Conservation (phyloP, 2,888 invertebrate species). For the Encarsia formosa region DNA sequence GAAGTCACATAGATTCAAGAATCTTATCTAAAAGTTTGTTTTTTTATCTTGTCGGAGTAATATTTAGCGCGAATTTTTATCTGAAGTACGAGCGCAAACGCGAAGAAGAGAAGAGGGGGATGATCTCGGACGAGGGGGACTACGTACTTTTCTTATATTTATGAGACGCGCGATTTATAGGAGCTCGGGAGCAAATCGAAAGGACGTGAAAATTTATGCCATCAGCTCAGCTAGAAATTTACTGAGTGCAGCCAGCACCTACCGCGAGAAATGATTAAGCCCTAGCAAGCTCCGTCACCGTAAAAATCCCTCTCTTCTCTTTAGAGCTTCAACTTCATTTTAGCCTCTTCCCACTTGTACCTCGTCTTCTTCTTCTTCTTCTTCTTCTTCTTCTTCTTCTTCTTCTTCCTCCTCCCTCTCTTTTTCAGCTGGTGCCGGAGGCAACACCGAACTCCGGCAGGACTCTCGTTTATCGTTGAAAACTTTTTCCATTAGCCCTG, state of each 20-base stretch:
- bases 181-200: constrained; percentile 28
- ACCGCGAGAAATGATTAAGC: background rate
- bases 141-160: constrained; percentile 35
- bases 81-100: background rate
- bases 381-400: background rate
- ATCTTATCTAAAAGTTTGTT: no score
- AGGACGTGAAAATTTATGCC: constrained; percentile 35
- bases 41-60: no score
- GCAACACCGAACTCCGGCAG: constrained; percentile 5
- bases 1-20: no score
- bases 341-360: background rate
- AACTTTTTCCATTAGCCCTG: constrained; percentile 27
- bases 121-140: constrained; percentile 1
- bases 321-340: background rate
- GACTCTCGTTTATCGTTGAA: constrained; percentile 11
- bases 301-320: constrained; percentile 3
- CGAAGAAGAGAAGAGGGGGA: background rate
- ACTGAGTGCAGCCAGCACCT: background rate
- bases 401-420: background rate
- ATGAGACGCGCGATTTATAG: constrained; percentile 39
- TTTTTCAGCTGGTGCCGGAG: no score
- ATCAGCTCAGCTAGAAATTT: constrained; percentile 24
- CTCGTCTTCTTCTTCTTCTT: background rate
- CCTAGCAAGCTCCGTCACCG: background rate
- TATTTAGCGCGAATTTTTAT: no score